phyloP scores from a whole-genome alignment of 1,140 invertebrate species.

The Penaeus japonicus region DNA sequence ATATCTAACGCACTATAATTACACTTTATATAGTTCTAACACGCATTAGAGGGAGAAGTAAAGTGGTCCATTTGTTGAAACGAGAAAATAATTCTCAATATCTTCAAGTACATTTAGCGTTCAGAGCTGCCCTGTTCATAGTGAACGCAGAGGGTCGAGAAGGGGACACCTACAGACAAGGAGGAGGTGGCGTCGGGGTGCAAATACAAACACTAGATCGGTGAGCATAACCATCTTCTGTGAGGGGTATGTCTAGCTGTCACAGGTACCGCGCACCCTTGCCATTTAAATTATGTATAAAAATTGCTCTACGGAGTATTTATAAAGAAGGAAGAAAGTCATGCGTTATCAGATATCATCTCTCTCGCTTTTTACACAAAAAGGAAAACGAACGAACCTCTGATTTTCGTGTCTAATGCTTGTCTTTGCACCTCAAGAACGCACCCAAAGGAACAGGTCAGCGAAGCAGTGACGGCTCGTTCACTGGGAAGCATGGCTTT shows the following conservation, averaged over 20 bases:
- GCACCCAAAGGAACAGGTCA: slow-evolving; percentile 45
- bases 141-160: slow-evolving; percentile 38
- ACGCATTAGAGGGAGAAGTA: slow-evolving; percentile 35
- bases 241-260: too few relatives aligned
- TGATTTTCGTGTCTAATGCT: slow-evolving; percentile 16
- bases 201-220: slow-evolving; percentile 44
- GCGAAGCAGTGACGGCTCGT: slow-evolving; percentile 15
- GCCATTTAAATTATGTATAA: too few relatives aligned
- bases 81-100: slow-evolving; percentile 42
- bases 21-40: slow-evolving; percentile 14
- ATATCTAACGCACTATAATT: slow-evolving; percentile 27
- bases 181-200: slow-evolving; percentile 27
- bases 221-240: neutral
- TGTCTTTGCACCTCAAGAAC: slow-evolving; percentile 46
- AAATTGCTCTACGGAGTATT: too few relatives aligned
- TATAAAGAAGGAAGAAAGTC: too few relatives aligned
- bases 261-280: too few relatives aligned
- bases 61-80: slow-evolving; percentile 45
- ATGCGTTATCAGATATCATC: too few relatives aligned
- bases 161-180: slow-evolving; percentile 55
- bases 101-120: slow-evolving; percentile 14
- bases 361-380: too few relatives aligned
- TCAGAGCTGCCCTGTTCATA: slow-evolving; percentile 43
- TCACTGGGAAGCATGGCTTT: slow-evolving; percentile 38
- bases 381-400: too few relatives aligned